phyloP scores from a whole-genome alignment of 2,797 vertebrate genomes.

The Coranthus polyacanthus region DNA sequence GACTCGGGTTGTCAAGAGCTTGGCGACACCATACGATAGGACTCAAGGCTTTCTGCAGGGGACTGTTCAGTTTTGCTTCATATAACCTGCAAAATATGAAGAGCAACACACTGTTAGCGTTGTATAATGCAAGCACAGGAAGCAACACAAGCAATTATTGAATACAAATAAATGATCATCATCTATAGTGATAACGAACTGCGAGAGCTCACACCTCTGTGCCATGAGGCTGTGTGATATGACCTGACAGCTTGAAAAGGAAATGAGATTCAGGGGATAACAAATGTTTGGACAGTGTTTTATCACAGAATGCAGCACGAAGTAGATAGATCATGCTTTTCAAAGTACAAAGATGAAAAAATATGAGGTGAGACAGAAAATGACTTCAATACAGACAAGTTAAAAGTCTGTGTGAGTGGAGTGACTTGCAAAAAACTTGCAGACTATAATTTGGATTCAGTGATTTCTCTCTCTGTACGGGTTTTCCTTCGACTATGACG shows the following conservation, averaged over 20 bases:
- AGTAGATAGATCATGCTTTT: not conserved
- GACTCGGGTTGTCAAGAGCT: slow-evolving; percentile 95
- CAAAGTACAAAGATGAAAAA: too few species aligned
- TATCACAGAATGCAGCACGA: slow-evolving; percentile 8
- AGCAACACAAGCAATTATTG: not conserved
- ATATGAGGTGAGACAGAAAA: not conserved
- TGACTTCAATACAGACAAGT: not conserved
- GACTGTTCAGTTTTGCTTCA: slow-evolving; percentile 93
- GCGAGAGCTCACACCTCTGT: not conserved
- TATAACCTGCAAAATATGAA: slow-evolving; percentile 88
- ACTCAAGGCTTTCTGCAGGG: slow-evolving; percentile 92
- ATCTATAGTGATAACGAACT: not conserved
- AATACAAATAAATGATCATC: not conserved
- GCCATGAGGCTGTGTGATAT: not conserved
- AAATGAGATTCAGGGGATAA: slow-evolving; percentile 38
- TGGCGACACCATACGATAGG: slow-evolving; percentile 97
- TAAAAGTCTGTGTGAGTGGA: too few species aligned
- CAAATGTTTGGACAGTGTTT: slow-evolving; percentile 20
- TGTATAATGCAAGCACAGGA: not conserved
- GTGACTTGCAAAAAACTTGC: too few species aligned
- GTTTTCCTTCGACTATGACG: not conserved
- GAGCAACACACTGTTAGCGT: not conserved
- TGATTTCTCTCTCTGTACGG: too few species aligned
- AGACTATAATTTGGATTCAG: too few species aligned
- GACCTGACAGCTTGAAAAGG: slow-evolving; percentile 16